These are phyloP conservation scores for Bubalus kerabau DNA, from an alignment of 2,113 vertebrate species.

Conservation along the genomic window DNA sequence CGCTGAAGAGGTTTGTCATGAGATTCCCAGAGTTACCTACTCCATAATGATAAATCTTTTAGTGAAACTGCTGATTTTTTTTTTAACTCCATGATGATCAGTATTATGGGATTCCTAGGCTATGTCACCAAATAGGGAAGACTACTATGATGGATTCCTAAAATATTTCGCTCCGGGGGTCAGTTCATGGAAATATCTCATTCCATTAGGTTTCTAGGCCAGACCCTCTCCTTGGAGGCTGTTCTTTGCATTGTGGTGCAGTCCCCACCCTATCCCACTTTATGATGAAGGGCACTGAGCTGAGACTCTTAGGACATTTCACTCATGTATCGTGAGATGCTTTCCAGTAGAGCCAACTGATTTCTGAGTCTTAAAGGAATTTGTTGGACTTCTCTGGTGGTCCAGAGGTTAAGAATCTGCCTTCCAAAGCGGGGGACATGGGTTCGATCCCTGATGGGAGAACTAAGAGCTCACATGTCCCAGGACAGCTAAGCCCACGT, in stretches of 20 bases:
- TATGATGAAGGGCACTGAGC: neutral
- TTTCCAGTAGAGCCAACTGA: neutral
- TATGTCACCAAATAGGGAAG: neutral
- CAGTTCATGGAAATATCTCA: neutral
- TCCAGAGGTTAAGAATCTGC: neutral
- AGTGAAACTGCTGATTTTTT: neutral
- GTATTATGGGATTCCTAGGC: neutral
- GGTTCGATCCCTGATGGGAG: neutral
- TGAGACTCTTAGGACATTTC: neutral
- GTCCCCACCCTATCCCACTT: neutral
- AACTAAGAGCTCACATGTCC: neutral
- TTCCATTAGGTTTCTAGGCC: neutral
- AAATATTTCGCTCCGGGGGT: neutral
- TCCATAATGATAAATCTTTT: neutral
- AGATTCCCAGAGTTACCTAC: neutral
- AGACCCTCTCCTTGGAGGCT: neutral
- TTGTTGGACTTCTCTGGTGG: neutral
- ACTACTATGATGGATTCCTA: neutral
- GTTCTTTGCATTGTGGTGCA: neutral
- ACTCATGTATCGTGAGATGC: neutral
- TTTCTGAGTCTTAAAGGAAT: neutral
- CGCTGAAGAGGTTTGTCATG: too few relatives aligned
- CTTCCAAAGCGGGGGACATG: neutral
- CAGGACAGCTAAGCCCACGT: neutral
- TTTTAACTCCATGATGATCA: neutral